A percentile compares a stretch with the other conserved stretches of the same genome.
Conservation (phyloP, 2,113 vertebrate genomes). For the Anhinga anhinga region DNA sequence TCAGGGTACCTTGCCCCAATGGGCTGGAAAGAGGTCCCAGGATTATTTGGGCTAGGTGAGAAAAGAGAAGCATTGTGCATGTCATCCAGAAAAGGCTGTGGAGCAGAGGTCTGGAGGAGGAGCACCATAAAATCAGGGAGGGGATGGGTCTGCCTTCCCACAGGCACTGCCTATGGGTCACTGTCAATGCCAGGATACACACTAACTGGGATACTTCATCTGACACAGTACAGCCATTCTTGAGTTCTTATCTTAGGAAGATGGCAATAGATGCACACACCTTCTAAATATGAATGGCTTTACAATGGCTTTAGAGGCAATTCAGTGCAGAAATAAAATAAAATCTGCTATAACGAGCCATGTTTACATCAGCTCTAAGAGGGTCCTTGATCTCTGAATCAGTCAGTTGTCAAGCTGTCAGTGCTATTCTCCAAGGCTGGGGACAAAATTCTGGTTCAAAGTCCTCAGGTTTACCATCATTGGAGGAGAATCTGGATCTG, state of each 20-base stretch:
- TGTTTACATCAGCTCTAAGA: background rate
- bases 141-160: background rate
- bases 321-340: background rate
- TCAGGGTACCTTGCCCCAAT: rapidly evolving
- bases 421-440: background rate
- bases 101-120: background rate
- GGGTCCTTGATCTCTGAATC: background rate
- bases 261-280: background rate
- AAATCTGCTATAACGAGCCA: background rate
- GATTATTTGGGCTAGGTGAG: background rate
- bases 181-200: background rate
- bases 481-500: background rate
- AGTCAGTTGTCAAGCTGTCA: background rate
- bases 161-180: background rate
- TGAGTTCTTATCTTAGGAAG: background rate
- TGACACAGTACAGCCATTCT: background rate
- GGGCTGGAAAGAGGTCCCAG: background rate
- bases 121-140: background rate
- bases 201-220: background rate
- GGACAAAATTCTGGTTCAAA: background rate
- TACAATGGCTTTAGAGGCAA: background rate
- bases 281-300: background rate
- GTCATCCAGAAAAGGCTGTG: background rate
- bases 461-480: background rate
- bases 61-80: background rate